A percentile compares a stretch with the other conserved stretches of the same genome.
Evolutionary conservation across 2,113 vertebrate species (phyloP).

Genomic region (Psammodynastes pulverulentus): DNA sequence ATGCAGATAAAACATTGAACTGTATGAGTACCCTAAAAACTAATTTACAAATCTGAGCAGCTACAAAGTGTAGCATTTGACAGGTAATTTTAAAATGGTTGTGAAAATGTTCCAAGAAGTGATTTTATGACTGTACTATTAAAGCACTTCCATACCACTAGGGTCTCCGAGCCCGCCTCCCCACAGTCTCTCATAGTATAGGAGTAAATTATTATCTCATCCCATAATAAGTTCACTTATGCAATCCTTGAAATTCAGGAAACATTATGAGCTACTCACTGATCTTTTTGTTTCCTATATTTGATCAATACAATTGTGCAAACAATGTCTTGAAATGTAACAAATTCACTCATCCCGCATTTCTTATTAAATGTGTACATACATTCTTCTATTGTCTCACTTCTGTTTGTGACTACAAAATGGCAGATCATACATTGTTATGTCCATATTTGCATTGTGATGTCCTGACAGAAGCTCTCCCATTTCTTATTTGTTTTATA

Average conservation of each 20-base stretch:
- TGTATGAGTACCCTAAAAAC: background rate
- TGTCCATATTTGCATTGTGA: background rate
- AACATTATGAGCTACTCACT: background rate
- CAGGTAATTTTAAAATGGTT: background rate
- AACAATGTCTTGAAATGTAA: background rate
- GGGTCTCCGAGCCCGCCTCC: background rate
- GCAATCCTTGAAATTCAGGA: background rate
- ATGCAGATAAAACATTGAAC: background rate
- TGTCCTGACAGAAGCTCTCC: background rate
- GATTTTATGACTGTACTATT: background rate
- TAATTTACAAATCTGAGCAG: background rate
- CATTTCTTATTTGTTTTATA: background rate
- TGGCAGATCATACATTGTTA: background rate
- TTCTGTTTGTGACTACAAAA: background rate
- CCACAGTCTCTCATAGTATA: background rate
- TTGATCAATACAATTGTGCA: background rate
- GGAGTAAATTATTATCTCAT: too few species aligned
- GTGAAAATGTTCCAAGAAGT: background rate
- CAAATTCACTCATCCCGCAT: background rate
- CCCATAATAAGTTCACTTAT: background rate
- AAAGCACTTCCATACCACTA: background rate
- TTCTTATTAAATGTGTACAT: background rate
- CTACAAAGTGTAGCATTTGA: background rate
- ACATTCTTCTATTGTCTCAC: background rate
- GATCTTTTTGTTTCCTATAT: background rate